Evolutionary conservation across 92 coral and sea anemone species (phyloP).

Genomic region (Phenganax marumi): DNA sequence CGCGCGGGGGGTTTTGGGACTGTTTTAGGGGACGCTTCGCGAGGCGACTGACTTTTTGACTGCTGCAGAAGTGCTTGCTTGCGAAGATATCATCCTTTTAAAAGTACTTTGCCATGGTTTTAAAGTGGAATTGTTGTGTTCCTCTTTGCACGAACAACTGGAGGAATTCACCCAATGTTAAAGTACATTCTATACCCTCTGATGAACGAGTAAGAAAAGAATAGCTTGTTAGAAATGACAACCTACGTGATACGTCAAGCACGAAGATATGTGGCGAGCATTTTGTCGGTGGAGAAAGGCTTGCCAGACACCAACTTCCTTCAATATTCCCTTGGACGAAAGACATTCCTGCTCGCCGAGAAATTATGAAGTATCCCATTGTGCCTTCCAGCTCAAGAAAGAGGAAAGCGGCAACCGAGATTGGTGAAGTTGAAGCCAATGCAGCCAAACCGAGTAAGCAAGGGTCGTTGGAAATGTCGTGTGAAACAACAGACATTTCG

Average conservation of each 20-base stretch:
- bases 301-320: constrained; percentile 41
- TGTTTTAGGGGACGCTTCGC: constrained; percentile 55
- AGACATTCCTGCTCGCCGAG: background rate
- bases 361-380: background rate
- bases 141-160: constrained; percentile 48
- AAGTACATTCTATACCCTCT: constrained; percentile 31
- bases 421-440: background rate
- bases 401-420: background rate
- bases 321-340: constrained; percentile 49
- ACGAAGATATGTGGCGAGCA: constrained; percentile 48
- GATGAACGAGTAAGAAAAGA: constrained; percentile 11
- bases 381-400: constrained; percentile 5
- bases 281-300: constrained; percentile 43
- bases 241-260: constrained; percentile 17
- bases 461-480: background rate
- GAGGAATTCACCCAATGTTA: constrained; percentile 42
- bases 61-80: no score
- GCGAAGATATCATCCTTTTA: no score
- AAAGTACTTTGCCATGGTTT: background rate
- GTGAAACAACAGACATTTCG: background rate
- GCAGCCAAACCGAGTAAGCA: background rate
- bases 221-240: constrained; percentile 38
- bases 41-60: no score
- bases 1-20: constrained; percentile 56
- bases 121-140: constrained; percentile 12